Base-by-base conservation (phyloP, 2,888 invertebrate species). In the Autographa pulchrina region DNA sequence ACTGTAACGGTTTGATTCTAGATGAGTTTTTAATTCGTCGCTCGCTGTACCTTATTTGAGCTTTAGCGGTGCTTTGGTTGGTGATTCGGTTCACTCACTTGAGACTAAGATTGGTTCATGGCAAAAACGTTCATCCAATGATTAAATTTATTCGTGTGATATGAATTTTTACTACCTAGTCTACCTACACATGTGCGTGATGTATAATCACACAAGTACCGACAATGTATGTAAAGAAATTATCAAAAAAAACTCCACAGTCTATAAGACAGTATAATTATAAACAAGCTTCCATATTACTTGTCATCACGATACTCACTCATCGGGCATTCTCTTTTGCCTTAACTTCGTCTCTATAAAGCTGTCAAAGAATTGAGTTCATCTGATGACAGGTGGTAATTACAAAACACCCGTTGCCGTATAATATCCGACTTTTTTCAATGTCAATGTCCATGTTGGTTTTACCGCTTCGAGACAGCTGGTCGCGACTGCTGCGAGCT, bases 311-410 rank as follows among this genome's bases (percentile, higher is more conserved):
- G 63, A 70, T 77, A 70, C 54, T 58, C 69, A 68, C 54, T 58
- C 68, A 58, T 58, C 70, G 35, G 43, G 58, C 71, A 66, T 71
- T 78, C 79, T 67, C 72, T 81, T 74, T 67, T 62, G 68, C 68
- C 82, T 85, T 84, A 80, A 85, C 77, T 74, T 80, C 73, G 77
- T 84, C 83, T 84, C 79, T 85, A 90, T 88, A 84, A 84, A 90
- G 88, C 87, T 86, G 88, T 89, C 89, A 88, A 85, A 83, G 83
- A 85, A 86, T 85, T 86, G 87, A 85, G 86, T 85, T 75, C 88
- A 84, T 79, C 83, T 83, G 89, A 85, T 87, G 90, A 89, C 90
- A 89, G 89, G 85, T 87, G 82, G 88, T 90, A 91, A 92, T 93
- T 92, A 93, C 88, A 88, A 87, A 89, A 89, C 89, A 84, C 85